Percentiles rank a stretch among this genome's conserved stretches.
These are phyloP conservation scores for Motacilla tschutschensis DNA, from an alignment of 2,113 vertebrate genomes.

Conservation along the genomic window DNA sequence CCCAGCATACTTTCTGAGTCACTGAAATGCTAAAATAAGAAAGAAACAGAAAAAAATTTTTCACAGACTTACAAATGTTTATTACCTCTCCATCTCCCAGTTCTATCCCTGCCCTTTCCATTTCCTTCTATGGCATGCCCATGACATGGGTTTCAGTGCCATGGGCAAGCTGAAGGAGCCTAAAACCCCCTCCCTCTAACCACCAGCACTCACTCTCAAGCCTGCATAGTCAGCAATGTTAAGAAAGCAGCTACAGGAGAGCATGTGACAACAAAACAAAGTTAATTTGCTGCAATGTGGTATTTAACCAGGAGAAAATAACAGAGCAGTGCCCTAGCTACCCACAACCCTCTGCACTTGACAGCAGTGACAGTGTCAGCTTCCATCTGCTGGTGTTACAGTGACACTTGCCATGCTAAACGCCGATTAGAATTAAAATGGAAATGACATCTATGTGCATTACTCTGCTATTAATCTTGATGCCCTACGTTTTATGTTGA, in stretches of 20 bases:
- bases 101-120: neutral
- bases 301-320: slow-evolving; percentile 45
- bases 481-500: slow-evolving; percentile 23
- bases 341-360: slow-evolving; percentile 23
- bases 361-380: slow-evolving; percentile 50
- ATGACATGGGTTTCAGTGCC: neutral
- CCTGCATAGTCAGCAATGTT: neutral
- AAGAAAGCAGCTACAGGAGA: neutral
- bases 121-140: neutral
- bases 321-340: neutral
- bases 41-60: neutral
- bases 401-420: slow-evolving; percentile 55
- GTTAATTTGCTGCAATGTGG: slow-evolving; percentile 30
- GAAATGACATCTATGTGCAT: slow-evolving; percentile 46
- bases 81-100: neutral
- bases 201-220: neutral
- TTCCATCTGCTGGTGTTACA: slow-evolving; percentile 41
- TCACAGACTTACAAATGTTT: neutral
- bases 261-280: slow-evolving; percentile 33
- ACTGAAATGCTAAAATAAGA: neutral
- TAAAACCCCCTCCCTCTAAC: neutral
- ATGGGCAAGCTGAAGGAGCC: neutral
- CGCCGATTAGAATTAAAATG: slow-evolving; percentile 56
- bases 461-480: slow-evolving; percentile 60
- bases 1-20: neutral